These are phyloP conservation scores for Paelopatides confundens DNA, from an alignment of 53 echinoderm and acorn worm species.

Conservation along the genomic window DNA sequence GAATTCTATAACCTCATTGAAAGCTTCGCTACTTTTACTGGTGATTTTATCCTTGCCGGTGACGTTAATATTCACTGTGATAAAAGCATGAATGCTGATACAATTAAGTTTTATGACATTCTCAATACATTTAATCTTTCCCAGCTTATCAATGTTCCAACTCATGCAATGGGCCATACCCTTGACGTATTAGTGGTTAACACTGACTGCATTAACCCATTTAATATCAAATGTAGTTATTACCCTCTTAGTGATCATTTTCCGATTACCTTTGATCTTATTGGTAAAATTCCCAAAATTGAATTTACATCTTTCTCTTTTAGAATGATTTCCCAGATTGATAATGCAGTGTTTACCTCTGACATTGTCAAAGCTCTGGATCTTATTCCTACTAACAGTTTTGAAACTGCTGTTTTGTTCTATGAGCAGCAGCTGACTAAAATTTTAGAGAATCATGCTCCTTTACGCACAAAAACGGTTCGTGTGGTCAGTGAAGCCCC, in stretches of 20 bases:
- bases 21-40: background rate
- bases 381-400: background rate
- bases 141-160: background rate
- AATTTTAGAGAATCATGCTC: background rate
- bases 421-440: background rate
- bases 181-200: too few relatives aligned
- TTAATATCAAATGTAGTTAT: background rate
- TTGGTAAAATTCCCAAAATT: background rate
- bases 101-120: background rate
- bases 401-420: background rate
- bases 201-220: too few relatives aligned
- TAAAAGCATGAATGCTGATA: background rate
- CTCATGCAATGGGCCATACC: background rate
- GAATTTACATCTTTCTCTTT: background rate
- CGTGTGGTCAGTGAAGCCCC: background rate
- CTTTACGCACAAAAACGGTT: background rate
- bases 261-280: background rate
- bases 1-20: background rate
- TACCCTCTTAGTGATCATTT: background rate
- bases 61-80: constrained; percentile 4
- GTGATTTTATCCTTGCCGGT: background rate
- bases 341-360: background rate
- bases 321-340: background rate
- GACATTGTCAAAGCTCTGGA: background rate
- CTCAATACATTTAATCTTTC: background rate